Percentiles rank a stretch among this genome's conserved stretches.
phyloP scores from a whole-genome alignment of 2,113 vertebrate genomes.

The Gopherus evgoodei region DNA sequence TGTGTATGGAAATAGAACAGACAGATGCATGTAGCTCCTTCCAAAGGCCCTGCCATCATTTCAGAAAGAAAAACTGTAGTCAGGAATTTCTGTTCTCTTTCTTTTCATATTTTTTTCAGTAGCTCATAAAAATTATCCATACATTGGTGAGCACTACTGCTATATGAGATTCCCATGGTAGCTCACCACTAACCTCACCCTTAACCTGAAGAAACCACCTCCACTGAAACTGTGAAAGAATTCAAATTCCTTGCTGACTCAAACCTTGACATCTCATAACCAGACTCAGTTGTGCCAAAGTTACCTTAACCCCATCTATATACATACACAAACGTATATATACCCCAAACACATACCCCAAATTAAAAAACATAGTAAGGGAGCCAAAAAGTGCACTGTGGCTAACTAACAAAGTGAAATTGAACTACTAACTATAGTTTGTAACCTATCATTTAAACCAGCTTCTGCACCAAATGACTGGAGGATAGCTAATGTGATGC shows the following conservation, averaged over 20 bases:
- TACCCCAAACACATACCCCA: no score
- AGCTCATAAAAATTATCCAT: background rate
- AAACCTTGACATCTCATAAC: background rate
- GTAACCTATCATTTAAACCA: no score
- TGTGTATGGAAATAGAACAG: background rate
- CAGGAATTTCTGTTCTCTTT: background rate
- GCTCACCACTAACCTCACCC: background rate
- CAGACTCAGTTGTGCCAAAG: background rate
- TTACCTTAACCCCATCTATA: background rate
- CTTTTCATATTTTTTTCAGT: background rate
- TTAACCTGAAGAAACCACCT: background rate
- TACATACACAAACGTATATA: background rate
- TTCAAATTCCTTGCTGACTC: background rate
- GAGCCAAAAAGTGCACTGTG: no score
- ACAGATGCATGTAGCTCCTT: background rate
- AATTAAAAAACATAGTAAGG: no score
- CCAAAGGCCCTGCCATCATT: background rate
- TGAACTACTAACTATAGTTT: no score
- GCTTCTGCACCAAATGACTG: no score
- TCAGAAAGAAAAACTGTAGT: background rate
- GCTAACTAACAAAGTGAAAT: no score
- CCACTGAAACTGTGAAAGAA: background rate
- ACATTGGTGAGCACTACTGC: slow-evolving; percentile 11
- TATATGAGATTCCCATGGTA: background rate
- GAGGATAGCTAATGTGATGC: no score